phyloP scores from a whole-genome alignment of 1,140 invertebrate genomes.

The Acromyrmex echinatior region DNA sequence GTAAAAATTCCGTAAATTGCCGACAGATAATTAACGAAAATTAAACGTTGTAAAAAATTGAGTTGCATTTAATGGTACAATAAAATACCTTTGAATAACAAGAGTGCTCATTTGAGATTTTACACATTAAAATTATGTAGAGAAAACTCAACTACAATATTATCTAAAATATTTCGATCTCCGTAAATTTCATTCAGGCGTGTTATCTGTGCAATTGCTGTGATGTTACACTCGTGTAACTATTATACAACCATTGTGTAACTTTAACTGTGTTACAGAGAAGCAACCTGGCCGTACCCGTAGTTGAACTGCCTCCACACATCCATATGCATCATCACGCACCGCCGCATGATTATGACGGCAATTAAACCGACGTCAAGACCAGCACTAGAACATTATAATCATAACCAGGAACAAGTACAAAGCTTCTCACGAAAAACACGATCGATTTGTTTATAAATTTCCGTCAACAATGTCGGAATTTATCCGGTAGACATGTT shows the following conservation, averaged over 20 bases:
- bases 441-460: slow-evolving; percentile 7
- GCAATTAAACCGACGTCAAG: slow-evolving; percentile 56
- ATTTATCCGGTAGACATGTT: slow-evolving; percentile 11
- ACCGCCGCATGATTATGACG: slow-evolving; percentile 81
- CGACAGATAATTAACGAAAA: neutral
- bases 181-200: neutral
- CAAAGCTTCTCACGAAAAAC: slow-evolving; percentile 42
- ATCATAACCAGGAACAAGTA: slow-evolving; percentile 39
- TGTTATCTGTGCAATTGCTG: neutral
- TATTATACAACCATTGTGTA: neutral
- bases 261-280: slow-evolving; percentile 77
- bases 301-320: slow-evolving; percentile 84
- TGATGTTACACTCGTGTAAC: neutral
- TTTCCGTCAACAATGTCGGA: neutral
- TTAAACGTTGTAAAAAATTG: neutral
- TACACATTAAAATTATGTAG: neutral
- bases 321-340: slow-evolving; percentile 85
- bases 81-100: neutral
- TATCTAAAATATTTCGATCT: neutral
- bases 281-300: slow-evolving; percentile 82
- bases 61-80: neutral
- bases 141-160: neutral
- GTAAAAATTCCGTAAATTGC: slow-evolving; percentile 18
- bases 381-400: neutral
- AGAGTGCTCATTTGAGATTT: neutral